These are phyloP conservation scores for Ophiodon elongatus DNA, from an alignment of 2,113 vertebrate genomes.

Conservation along the genomic window DNA sequence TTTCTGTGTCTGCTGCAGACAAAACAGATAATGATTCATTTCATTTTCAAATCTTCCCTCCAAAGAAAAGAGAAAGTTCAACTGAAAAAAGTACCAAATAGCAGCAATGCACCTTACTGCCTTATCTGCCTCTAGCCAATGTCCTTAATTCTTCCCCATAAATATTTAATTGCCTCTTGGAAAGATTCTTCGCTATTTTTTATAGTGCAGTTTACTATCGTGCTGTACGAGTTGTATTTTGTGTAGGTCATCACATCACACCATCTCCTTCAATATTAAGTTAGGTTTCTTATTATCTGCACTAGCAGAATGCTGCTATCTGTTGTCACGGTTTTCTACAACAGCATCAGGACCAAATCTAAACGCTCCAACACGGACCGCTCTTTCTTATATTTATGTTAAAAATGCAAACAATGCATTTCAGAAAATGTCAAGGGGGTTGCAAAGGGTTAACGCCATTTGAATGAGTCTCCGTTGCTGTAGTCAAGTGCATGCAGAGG, in stretches of 20 bases:
- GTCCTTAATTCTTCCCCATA: neutral
- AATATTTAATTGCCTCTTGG: constrained; percentile 41
- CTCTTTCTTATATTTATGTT: neutral
- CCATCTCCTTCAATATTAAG: neutral
- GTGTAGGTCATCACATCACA: neutral
- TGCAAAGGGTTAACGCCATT: neutral
- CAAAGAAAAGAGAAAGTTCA: neutral
- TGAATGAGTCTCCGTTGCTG: neutral
- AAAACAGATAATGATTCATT: neutral
- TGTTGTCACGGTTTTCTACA: neutral
- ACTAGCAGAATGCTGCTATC: neutral
- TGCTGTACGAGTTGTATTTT: neutral
- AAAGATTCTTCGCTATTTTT: neutral
- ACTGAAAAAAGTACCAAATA: neutral
- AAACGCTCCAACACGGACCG: neutral
- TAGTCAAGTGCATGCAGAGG: neutral
- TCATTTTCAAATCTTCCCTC: neutral
- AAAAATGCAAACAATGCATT: neutral
- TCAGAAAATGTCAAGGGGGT: neutral
- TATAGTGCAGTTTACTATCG: neutral
- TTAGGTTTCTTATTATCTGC: neutral
- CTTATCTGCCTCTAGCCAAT: neutral
- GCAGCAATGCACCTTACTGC: neutral
- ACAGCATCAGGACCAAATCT: neutral
- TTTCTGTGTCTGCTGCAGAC: neutral